Base-by-base conservation (phyloP, 2,113 vertebrate species). In the Siphamia tubifer region DNA sequence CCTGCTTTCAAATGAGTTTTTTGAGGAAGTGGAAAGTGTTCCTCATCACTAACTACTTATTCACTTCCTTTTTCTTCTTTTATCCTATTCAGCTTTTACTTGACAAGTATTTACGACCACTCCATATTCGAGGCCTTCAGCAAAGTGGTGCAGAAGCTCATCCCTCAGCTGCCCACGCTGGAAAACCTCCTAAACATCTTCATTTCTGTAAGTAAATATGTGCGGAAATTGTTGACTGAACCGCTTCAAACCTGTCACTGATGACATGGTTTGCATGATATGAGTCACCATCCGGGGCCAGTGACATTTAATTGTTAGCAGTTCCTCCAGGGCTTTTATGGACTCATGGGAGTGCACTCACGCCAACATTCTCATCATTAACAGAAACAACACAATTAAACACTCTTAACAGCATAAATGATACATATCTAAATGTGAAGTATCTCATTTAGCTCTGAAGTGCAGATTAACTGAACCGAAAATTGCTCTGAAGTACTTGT, bases 91-190 rank as follows among this genome's bases (percentile, higher is more conserved):
- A 99, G 98, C 92, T 99, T 99, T 92, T 99, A 99, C 90, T 92
- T 99, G 94, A 99, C 98, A 25, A 99, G 98, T 91, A 99, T 99
- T 90, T 99, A 99, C 81, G 98, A 99, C 90, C 98, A 99, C 91
- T 99, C 98, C 76, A 99, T 99, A 93, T 99, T 99, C 73, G 98
- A 99, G 93, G 98, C 98, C 77, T 99, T 99, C 93, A 99, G 98
- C 93, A 99, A 99, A 92, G 98, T 99, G 85, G 98, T 99, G 45
- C 98, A 99, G 94, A 99, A 99, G 85, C 96, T 99, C 81, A 99
- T 99, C 88, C 97, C 97, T 0, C 98, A 99, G 39, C 92, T 99
- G 52, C 98, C 98, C 57, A 99, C 98, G 1, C 88, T 99, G 94
- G 98, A 99, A 92, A 99, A 99, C 83, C 94, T 99, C 61, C 91